phyloP scores from a whole-genome alignment of 2,888 invertebrate species.

The Eupithecia tripunctaria region DNA sequence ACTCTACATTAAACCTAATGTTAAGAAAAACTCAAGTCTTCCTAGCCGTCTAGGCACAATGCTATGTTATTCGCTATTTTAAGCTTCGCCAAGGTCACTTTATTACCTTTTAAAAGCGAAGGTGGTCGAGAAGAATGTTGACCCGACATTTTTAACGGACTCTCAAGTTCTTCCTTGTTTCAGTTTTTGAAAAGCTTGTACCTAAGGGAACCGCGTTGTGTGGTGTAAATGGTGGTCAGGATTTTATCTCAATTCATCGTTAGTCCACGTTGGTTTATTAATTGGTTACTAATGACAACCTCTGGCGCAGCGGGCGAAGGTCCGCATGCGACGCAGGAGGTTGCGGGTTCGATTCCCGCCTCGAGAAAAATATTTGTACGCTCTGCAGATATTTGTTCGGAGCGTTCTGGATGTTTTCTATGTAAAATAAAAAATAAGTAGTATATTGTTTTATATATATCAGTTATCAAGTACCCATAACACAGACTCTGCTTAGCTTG shows the following conservation, averaged over 20 bases:
- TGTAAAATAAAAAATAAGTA: too few species aligned
- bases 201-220: not conserved
- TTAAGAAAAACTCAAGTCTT: not conserved
- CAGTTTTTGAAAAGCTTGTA: not conserved
- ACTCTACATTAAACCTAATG: not conserved
- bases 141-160: not conserved
- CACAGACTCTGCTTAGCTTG: too few species aligned
- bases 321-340: too few species aligned
- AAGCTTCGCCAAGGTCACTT: constrained; percentile 29
- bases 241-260: not conserved
- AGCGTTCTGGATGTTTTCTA: too few species aligned
- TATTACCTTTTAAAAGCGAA: constrained; percentile 24
- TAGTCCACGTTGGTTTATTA: not conserved
- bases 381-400: too few species aligned
- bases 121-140: constrained; percentile 17
- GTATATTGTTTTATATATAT: too few species aligned
- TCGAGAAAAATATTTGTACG: too few species aligned
- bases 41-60: not conserved
- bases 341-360: too few species aligned
- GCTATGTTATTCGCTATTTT: constrained; percentile 19
- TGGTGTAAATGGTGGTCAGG: not conserved
- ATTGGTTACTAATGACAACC: too few species aligned
- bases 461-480: too few species aligned
- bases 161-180: not conserved
- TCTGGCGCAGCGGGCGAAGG: too few species aligned